Evolutionary conservation across 1,140 invertebrate species (phyloP).

Genomic region (Pectinophora gossypiella): DNA sequence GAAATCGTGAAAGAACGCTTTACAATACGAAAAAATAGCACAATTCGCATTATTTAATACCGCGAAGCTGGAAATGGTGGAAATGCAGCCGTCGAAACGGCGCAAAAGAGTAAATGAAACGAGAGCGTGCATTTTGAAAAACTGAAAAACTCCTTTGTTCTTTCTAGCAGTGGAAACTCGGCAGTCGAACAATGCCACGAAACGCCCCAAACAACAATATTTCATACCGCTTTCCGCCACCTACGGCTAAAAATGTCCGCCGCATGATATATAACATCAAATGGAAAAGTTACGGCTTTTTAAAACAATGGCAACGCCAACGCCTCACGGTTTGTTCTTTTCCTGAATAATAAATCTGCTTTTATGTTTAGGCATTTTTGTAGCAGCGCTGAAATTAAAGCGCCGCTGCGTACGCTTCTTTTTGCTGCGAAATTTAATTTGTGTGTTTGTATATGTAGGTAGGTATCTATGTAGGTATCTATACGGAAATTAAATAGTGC

Average conservation of each 20-base stretch:
- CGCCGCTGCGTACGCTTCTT: background rate
- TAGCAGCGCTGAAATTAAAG: background rate
- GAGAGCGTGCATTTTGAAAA: conserved; percentile 68
- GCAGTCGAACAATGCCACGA: conserved; percentile 54
- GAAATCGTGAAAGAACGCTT: too few species aligned
- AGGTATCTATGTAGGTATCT: background rate
- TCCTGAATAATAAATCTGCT: conserved; percentile 54
- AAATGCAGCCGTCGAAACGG: conserved; percentile 63
- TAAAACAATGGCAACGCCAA: conserved; percentile 44
- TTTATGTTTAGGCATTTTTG: conserved; percentile 29
- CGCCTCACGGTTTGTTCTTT: conserved; percentile 35
- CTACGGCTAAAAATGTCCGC: conserved; percentile 74
- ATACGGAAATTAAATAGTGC: background rate
- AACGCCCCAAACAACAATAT: conserved; percentile 72
- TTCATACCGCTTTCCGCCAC: conserved; percentile 72
- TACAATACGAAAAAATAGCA: conserved; percentile 11
- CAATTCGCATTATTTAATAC: conserved; percentile 64
- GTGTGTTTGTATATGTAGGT: background rate
- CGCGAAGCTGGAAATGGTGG: conserved; percentile 62
- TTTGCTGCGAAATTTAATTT: background rate
- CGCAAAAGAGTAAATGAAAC: conserved; percentile 73
- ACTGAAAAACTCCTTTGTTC: conserved; percentile 70
- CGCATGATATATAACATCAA: conserved; percentile 68
- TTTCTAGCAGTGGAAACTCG: conserved; percentile 51
- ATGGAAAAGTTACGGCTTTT: conserved; percentile 68